Evolutionary conservation across 2,888 invertebrate species (phyloP).

Genomic region (Salticus scenicus): DNA sequence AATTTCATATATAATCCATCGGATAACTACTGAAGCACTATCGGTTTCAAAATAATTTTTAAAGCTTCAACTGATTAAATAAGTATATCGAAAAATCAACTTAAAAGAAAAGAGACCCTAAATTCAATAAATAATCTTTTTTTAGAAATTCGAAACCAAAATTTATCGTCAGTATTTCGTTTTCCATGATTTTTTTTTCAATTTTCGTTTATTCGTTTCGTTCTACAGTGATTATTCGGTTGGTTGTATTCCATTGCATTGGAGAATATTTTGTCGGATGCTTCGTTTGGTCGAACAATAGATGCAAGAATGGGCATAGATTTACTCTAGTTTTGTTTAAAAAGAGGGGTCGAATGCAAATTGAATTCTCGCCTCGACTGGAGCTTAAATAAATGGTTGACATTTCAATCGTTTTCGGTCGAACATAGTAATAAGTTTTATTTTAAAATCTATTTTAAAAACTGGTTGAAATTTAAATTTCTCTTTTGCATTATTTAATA

Average conservation of each 20-base stretch:
- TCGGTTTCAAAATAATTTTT: constrained; percentile 61
- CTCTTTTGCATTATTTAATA: too few relatives aligned
- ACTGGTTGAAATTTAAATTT: too few relatives aligned
- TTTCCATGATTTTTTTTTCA: constrained; percentile 9
- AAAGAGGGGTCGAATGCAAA: constrained; percentile 28
- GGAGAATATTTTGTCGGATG: constrained; percentile 26
- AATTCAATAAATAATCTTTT: constrained; percentile 7
- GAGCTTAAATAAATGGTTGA: not conserved
- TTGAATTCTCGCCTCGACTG: not conserved
- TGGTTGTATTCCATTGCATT: constrained; percentile 25
- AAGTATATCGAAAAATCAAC: constrained; percentile 21
- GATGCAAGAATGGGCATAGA: constrained; percentile 23
- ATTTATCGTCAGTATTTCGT: constrained; percentile 39
- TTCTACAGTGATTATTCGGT: constrained; percentile 33
- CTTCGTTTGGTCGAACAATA: constrained; percentile 50
- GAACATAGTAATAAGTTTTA: too few relatives aligned
- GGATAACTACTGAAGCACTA: constrained; percentile 39
- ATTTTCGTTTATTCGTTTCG: constrained; percentile 30
- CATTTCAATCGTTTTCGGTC: too few relatives aligned
- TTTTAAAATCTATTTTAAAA: too few relatives aligned
- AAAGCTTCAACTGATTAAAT: constrained; percentile 50
- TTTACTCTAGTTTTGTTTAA: constrained; percentile 9
- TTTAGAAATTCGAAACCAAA: constrained; percentile 44
- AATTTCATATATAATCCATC: too few relatives aligned
- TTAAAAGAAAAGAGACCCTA: too few relatives aligned